Conservation (phyloP, 2,797 vertebrate genomes). For the Phataginus tricuspis region DNA sequence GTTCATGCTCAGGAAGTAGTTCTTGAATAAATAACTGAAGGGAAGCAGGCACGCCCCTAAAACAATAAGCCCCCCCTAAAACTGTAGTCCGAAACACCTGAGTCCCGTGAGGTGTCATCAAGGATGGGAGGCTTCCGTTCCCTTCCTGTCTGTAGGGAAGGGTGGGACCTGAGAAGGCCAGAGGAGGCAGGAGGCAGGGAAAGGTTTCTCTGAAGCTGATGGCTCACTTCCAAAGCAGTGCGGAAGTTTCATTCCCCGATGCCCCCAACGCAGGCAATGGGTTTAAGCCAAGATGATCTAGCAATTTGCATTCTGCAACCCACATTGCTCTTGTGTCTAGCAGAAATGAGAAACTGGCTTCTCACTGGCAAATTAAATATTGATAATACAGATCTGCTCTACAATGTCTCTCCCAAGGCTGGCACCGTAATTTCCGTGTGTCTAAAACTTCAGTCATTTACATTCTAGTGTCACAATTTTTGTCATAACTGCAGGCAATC, state of each 20-base stretch:
- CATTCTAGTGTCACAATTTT: neutral
- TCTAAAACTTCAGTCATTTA: slow-evolving; percentile 29
- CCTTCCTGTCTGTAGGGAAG: neutral
- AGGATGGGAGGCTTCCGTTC: neutral
- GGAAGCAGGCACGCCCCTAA: neutral
- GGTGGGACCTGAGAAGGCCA: neutral
- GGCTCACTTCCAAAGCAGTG: neutral
- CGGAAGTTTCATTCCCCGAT: slow-evolving; percentile 6
- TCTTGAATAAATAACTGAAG: slow-evolving; percentile 29
- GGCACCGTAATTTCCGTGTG: neutral
- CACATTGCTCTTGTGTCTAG: slow-evolving; percentile 45
- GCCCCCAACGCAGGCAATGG: slow-evolving; percentile 43
- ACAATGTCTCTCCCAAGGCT: slow-evolving; percentile 21
- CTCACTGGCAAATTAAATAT: slow-evolving; percentile 77
- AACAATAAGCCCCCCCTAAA: neutral
- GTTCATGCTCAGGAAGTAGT: neutral
- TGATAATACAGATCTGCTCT: slow-evolving; percentile 53
- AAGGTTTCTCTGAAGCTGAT: neutral
- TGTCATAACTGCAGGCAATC: neutral
- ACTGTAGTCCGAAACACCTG: neutral
- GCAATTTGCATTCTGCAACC: slow-evolving; percentile 66
- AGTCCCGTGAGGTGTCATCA: neutral
- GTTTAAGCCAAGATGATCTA: slow-evolving; percentile 66
- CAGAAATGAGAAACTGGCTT: slow-evolving; percentile 68
- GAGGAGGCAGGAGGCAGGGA: neutral